Conservation (phyloP, 2,797 vertebrate species). For the Xenentodon cancila region DNA sequence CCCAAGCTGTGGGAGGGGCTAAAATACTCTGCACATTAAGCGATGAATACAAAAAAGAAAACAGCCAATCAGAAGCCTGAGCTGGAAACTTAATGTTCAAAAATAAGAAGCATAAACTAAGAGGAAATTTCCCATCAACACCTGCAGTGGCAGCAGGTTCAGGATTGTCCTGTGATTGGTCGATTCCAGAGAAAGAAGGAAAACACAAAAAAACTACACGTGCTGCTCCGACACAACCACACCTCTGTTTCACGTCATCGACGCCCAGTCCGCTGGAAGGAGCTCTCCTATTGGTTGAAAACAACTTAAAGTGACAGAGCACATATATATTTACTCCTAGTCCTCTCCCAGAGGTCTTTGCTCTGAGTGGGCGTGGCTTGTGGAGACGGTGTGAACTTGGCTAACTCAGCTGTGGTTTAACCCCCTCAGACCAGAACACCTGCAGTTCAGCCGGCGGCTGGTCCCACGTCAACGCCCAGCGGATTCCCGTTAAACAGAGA, state of each 20-base stretch:
- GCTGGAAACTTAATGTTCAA: slow-evolving; percentile 28
- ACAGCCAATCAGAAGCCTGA: slow-evolving; percentile 52
- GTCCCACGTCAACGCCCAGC: too few species aligned
- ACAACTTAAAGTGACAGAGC: slow-evolving; percentile 31
- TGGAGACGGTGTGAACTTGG: too few species aligned
- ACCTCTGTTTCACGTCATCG: slow-evolving; percentile 26
- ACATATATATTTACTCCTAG: slow-evolving; percentile 8
- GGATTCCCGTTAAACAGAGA: too few species aligned
- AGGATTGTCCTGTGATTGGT: slow-evolving; percentile 58
- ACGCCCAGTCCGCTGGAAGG: not conserved
- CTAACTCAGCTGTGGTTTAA: too few species aligned
- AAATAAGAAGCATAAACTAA: not conserved
- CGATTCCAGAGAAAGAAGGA: slow-evolving; percentile 17
- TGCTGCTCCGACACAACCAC: slow-evolving; percentile 44
- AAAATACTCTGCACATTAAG: slow-evolving; percentile 46
- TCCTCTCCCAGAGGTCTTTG: slow-evolving; percentile 49
- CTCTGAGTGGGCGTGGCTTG: slow-evolving; percentile 5
- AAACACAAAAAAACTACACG: slow-evolving; percentile 6
- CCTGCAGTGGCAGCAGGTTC: slow-evolving; percentile 37
- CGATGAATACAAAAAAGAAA: slow-evolving; percentile 15
- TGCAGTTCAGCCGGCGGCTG: too few species aligned
- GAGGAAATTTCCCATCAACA: slow-evolving; percentile 47
- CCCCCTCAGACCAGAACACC: too few species aligned
- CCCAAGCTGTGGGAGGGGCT: slow-evolving; percentile 38
- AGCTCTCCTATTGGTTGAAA: slow-evolving; percentile 43